Evolutionary conservation across 30 jellyfish, hydroid and myxozoan genomes (phyloP).

Genomic region (Catostylus mosaicus): DNA sequence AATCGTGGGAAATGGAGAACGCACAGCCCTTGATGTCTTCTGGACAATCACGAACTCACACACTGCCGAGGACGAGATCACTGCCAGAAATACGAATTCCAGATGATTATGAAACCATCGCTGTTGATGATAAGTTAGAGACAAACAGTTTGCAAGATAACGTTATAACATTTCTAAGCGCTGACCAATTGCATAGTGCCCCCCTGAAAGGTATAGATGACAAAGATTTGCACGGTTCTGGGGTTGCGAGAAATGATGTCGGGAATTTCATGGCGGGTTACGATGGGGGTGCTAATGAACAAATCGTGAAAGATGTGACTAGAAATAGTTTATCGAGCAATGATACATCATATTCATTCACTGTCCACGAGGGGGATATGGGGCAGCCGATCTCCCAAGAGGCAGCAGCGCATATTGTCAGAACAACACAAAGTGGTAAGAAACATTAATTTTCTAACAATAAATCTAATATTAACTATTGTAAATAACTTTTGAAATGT

Average conservation of each 20-base stretch:
- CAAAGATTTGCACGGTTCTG: background rate
- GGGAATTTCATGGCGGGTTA: constrained; percentile 7
- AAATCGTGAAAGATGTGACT: background rate
- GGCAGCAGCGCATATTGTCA: background rate
- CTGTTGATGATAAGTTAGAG: constrained; percentile 45
- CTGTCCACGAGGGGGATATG: background rate
- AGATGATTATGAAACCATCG: constrained; percentile 42
- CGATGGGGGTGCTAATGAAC: constrained; percentile 2
- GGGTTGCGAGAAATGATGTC: background rate
- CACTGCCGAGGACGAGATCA: constrained; percentile 51
- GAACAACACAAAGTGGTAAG: background rate
- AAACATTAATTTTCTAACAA: too few species aligned
- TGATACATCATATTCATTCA: constrained; percentile 6
- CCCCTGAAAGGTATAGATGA: constrained; percentile 28
- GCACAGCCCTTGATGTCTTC: constrained; percentile 62
- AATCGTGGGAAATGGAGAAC: constrained; percentile 58
- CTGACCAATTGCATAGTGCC: constrained; percentile 24
- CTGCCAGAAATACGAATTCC: constrained; percentile 53
- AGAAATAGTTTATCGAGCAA: background rate
- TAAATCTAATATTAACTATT: too few species aligned
- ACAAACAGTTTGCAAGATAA: constrained; percentile 50
- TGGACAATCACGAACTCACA: constrained; percentile 56
- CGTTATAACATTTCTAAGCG: constrained; percentile 51
- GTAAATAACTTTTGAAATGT: too few species aligned
- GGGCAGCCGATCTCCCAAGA: background rate